These are phyloP conservation scores for Myotis daubentonii DNA, from an alignment of 2,797 vertebrate species.

Conservation along the genomic window DNA sequence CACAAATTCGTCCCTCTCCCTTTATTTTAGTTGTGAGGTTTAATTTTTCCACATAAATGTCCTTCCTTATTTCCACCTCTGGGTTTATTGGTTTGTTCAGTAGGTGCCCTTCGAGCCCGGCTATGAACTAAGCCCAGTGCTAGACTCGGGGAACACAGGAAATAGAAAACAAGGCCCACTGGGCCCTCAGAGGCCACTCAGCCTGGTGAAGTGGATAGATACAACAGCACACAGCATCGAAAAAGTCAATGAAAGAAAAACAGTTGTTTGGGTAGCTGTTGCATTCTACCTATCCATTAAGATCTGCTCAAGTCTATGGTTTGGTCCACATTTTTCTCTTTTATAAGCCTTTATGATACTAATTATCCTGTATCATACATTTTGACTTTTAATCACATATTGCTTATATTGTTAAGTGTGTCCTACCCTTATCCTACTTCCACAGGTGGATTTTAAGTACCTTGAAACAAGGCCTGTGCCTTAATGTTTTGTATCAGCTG, in stretches of 20 bases:
- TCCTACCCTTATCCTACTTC: not conserved
- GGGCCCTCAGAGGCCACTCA: not conserved
- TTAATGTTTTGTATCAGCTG: not conserved
- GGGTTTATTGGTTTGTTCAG: not conserved
- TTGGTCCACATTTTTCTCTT: not conserved
- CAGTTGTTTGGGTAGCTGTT: not conserved
- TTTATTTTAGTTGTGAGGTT: not conserved
- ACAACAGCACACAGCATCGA: not conserved
- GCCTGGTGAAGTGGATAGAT: not conserved
- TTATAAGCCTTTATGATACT: conserved; percentile 26
- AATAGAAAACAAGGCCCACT: not conserved
- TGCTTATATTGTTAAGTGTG: not conserved
- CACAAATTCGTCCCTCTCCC: not conserved
- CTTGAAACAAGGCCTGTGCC: not conserved
- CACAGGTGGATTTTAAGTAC: not conserved
- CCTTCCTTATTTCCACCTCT: not conserved
- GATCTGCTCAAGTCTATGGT: not conserved
- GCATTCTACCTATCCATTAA: not conserved
- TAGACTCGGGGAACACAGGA: not conserved
- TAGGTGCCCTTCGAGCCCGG: not conserved
- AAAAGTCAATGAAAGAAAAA: not conserved
- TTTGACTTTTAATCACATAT: not conserved
- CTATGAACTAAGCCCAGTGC: not conserved
- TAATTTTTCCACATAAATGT: not conserved
- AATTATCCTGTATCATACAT: not conserved